Percentiles rank a stretch among this genome's conserved stretches.
Conservation (phyloP, 2,888 invertebrate genomes). For the Ectemnius lituratus region DNA sequence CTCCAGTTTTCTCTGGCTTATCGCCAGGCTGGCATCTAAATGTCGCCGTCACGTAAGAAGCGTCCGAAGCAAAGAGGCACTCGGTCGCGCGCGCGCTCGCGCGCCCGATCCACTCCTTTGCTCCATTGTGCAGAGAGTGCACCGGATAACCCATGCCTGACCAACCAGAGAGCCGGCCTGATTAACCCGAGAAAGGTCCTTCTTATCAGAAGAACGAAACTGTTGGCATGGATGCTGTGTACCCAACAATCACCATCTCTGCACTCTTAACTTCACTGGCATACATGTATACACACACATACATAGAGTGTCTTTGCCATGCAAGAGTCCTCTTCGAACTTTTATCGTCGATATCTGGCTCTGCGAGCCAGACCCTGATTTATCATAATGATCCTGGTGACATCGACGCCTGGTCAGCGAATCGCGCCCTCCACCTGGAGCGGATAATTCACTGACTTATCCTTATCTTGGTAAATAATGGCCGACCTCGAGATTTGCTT, state of each 20-base stretch:
- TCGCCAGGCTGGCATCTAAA: constrained; percentile 60
- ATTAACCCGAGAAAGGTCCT: constrained; percentile 39
- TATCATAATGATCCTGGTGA: constrained; percentile 32
- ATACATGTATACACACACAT: too few relatives aligned
- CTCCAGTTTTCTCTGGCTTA: constrained; percentile 52
- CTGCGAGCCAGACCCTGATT: constrained; percentile 30
- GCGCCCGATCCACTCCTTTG: constrained; percentile 41
- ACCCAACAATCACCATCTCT: too few relatives aligned
- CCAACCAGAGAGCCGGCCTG: constrained; percentile 21
- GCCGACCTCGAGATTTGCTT: too few relatives aligned
- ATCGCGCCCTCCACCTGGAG: constrained; percentile 1
- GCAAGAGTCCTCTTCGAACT: background rate
- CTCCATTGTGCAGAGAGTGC: constrained; percentile 28
- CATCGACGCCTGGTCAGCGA: constrained; percentile 22
- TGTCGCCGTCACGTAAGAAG: constrained; percentile 62
- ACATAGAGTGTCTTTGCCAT: background rate
- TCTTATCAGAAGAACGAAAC: constrained; percentile 37
- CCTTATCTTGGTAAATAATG: background rate
- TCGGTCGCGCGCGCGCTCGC: constrained; percentile 6
- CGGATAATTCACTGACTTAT: constrained; percentile 13
- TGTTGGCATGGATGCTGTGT: background rate
- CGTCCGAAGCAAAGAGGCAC: constrained; percentile 7
- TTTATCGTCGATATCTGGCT: constrained; percentile 41
- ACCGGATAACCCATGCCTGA: constrained; percentile 37
- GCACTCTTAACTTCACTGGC: background rate